These are phyloP conservation scores for Chrysina gloriosa DNA, from an alignment of 2,888 invertebrate genomes.

Conservation along the genomic window DNA sequence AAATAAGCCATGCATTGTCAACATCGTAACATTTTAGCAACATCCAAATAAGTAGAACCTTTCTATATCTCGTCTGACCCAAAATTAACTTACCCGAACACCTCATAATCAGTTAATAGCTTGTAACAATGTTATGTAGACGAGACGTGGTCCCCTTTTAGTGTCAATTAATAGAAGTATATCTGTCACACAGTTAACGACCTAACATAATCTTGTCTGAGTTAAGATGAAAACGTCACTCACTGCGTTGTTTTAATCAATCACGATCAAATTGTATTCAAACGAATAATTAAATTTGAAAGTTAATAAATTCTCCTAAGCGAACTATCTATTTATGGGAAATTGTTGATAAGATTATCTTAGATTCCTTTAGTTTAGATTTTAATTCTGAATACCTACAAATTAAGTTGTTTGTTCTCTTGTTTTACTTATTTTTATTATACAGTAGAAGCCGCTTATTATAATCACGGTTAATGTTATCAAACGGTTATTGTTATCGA, in stretches of 20 bases:
- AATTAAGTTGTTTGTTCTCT: no score
- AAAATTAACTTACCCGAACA: slow-evolving; percentile 30
- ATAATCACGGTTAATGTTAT: no score
- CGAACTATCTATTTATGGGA: no score
- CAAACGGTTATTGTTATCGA: no score
- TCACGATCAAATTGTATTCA: not conserved
- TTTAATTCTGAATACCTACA: no score
- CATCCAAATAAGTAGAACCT: not conserved
- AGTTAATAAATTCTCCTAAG: not conserved
- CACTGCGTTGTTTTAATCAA: not conserved
- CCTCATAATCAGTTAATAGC: slow-evolving; percentile 43
- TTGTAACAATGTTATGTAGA: slow-evolving; percentile 41
- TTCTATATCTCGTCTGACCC: slow-evolving; percentile 4
- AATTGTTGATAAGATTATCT: not conserved
- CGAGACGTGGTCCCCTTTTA: slow-evolving; percentile 34
- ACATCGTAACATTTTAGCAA: no score
- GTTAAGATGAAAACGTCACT: slow-evolving; percentile 27
- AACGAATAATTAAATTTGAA: slow-evolving; percentile 4
- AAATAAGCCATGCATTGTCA: no score
- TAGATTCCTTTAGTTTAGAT: no score
- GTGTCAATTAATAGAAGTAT: slow-evolving; percentile 42
- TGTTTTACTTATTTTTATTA: no score
- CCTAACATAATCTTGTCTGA: slow-evolving; percentile 29
- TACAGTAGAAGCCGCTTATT: no score
- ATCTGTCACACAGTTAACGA: slow-evolving; percentile 35